Conservation (phyloP, 2,888 invertebrate genomes). For the Adineta ricciae region DNA sequence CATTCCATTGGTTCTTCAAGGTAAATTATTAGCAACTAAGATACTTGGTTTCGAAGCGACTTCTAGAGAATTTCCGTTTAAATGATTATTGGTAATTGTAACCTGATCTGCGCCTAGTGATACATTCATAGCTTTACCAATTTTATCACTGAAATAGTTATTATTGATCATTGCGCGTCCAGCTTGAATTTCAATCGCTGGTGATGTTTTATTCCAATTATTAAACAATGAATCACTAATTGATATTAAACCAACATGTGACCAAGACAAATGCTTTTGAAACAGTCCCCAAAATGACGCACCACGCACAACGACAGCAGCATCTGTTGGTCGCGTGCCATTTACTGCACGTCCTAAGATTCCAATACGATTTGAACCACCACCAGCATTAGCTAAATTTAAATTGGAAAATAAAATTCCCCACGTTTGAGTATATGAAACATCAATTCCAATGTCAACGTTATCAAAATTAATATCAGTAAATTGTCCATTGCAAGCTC, state of each 20-base stretch:
- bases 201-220: neutral
- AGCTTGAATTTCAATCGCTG: neutral
- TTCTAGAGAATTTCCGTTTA: neutral
- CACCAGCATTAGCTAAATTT: neutral
- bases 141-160: neutral
- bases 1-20: neutral
- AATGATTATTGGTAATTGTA: neutral
- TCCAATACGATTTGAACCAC: neutral
- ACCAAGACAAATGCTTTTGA: neutral
- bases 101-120: neutral
- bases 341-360: neutral
- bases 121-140: neutral
- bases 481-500: neutral
- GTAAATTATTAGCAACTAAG: neutral
- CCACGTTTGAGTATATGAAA: neutral
- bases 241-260: neutral
- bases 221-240: neutral
- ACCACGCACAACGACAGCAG: neutral
- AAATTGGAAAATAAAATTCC: neutral
- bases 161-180: neutral
- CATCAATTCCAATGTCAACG: neutral
- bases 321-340: neutral
- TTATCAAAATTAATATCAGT: slow-evolving; percentile 5
- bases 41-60: neutral
- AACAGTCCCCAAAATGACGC: neutral